Evolutionary conservation across 1,140 invertebrate genomes (phyloP), one percentile per base, ranked within the genome.

Genomic region (Rhopalosiphum padi): DNA sequence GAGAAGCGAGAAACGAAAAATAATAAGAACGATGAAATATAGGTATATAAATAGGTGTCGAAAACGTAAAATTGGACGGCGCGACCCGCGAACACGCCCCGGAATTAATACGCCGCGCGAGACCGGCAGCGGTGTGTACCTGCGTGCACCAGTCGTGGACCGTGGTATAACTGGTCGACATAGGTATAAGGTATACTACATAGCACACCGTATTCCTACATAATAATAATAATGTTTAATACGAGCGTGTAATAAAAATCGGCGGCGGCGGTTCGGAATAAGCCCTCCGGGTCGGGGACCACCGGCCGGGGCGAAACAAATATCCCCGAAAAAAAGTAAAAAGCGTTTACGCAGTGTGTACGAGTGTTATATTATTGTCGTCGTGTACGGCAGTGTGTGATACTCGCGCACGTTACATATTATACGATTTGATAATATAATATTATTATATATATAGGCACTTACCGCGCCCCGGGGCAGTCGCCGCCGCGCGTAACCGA

Each of bases 401-500:
- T 60, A 60, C 55, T 8, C 55, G 55, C 55, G 11, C 55, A 15
- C 46, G 46, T 30, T 30, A n/a, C 15, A 68, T 25, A 9, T 25
- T 11, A 30, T 9, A 55, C 23, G 21, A 6, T 41, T 41, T 41
- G 41, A 41, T 41, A 41, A 41, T 41, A 41, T 41, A 41, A 41
- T 41, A 41, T 2, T 41, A 41, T 41, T 25, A 46, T 35, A 8
- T 22, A 43, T 0, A 25, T 15, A n/a, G 43, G 30, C 41, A 23
- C 77, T 77, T 46, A 35, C 82, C 23, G 68, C 77, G 30, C 23
- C 88, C 51, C 53, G 55, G 25, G 35, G n/a, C 35, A 35, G 60
- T 30, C 35, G 82, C 77, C 51, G 55, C 30, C 35, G 51, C 48
- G 91, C 77, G 91, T 82, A 93, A 93, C 91, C 91, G 55, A 93